phyloP scores from a whole-genome alignment of 2,113 vertebrate genomes.

The Cynocephalus volans region DNA sequence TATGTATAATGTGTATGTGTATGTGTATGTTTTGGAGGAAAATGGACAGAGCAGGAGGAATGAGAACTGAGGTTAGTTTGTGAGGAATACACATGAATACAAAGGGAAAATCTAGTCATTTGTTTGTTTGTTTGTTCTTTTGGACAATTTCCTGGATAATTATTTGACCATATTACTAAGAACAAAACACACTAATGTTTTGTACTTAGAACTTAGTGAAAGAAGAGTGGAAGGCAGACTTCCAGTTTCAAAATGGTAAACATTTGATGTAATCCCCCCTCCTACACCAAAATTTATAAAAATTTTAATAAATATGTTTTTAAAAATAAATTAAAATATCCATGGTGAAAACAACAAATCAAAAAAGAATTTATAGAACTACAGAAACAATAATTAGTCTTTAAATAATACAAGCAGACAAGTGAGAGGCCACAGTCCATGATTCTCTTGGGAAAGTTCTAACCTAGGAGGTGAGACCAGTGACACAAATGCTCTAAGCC shows the following conservation, averaged over 20 bases:
- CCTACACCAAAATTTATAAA: neutral
- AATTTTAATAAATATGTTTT: neutral
- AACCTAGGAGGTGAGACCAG: neutral
- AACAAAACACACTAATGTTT: neutral
- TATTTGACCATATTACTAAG: neutral
- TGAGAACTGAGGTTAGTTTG: neutral
- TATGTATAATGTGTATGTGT: neutral
- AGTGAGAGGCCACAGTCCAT: neutral
- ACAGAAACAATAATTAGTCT: slow-evolving; percentile 14
- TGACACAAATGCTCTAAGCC: neutral
- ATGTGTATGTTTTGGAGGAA: slow-evolving; percentile 4
- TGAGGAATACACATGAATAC: neutral
- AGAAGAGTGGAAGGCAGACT: neutral
- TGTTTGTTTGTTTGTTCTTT: neutral
- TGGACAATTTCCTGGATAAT: neutral
- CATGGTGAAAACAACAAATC: neutral
- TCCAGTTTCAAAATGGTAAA: slow-evolving; percentile 21
- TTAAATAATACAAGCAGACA: neutral
- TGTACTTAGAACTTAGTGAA: neutral
- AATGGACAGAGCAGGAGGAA: neutral
- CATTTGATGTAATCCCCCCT: neutral
- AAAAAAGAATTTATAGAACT: neutral
- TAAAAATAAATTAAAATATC: neutral
- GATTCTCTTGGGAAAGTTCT: neutral
- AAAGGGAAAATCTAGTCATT: neutral